phyloP scores from a whole-genome alignment of 2,888 invertebrate species.

The Sinopyrophorus schimmeli region DNA sequence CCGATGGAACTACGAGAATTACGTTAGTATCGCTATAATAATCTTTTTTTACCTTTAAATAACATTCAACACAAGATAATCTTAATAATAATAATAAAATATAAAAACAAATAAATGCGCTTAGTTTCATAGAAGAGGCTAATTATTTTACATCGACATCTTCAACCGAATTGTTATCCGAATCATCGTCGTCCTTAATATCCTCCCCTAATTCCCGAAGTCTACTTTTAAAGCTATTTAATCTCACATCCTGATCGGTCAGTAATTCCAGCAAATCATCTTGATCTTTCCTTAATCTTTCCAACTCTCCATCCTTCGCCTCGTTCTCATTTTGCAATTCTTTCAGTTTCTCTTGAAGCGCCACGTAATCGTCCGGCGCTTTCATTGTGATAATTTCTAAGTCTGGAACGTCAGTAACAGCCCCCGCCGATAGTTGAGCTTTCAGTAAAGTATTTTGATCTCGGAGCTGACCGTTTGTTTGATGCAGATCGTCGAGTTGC shows the following conservation, averaged over 20 bases:
- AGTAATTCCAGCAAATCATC: constrained; percentile 89
- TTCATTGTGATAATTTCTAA: too few relatives aligned
- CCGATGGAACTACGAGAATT: constrained; percentile 37
- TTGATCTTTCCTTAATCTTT: constrained; percentile 80
- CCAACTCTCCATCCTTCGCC: constrained; percentile 60
- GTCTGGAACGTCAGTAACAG: constrained; percentile 33
- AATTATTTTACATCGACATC: constrained; percentile 23
- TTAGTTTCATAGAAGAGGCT: too few relatives aligned
- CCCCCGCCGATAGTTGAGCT: constrained; percentile 63
- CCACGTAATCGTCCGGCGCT: background rate
- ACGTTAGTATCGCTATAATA: too few relatives aligned
- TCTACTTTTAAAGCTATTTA: constrained; percentile 48
- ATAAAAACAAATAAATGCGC: constrained; percentile 11
- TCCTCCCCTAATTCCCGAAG: constrained; percentile 51
- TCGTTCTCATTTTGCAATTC: constrained; percentile 50
- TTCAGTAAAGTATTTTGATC: constrained; percentile 88
- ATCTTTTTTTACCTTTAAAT: too few relatives aligned
- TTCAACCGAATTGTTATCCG: constrained; percentile 45
- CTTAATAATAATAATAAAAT: background rate
- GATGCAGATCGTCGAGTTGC: constrained; percentile 68
- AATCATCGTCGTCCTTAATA: constrained; percentile 49
- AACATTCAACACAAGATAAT: too few relatives aligned
- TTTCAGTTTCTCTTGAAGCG: constrained; percentile 35
- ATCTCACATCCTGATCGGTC: constrained; percentile 77
- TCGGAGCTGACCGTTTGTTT: constrained; percentile 73